phyloP scores from a whole-genome alignment of 37 sponge, comb jelly and placozoan species.

The Amphimedon queenslandica region DNA sequence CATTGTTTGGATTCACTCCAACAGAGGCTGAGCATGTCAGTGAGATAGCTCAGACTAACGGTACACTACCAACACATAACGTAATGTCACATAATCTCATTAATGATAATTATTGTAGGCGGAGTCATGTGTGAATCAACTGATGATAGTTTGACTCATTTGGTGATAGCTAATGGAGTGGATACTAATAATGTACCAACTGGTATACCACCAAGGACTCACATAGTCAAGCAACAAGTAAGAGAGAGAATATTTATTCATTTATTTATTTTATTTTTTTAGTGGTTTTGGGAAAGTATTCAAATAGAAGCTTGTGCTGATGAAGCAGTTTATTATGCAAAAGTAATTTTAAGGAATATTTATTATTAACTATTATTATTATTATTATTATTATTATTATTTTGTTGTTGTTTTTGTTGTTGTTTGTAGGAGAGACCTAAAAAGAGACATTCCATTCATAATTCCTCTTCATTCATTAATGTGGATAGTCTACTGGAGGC shows the following conservation, averaged over 20 bases:
- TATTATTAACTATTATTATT: too few species aligned
- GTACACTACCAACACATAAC: conserved; percentile 34
- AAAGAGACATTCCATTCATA: neutral
- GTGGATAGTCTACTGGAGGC: conserved; percentile 61
- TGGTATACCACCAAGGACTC: conserved; percentile 35
- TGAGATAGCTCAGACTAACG: conserved; percentile 58
- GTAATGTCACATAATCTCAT: neutral
- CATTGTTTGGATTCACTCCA: conserved; percentile 70
- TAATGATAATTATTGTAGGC: conserved; percentile 36
- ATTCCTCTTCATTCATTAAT: conserved; percentile 8
- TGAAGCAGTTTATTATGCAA: conserved; percentile 76
- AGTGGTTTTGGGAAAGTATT: conserved; percentile 99
- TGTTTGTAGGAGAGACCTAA: neutral
- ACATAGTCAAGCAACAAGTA: conserved; percentile 80
- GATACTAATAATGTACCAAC: conserved; percentile 35
- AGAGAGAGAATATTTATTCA: too few species aligned
- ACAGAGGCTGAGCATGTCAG: conserved; percentile 79
- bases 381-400: too few species aligned
- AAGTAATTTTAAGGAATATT: too few species aligned
- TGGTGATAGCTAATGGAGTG: conserved; percentile 56
- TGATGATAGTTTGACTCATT: conserved; percentile 50
- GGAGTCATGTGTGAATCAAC: conserved; percentile 33
- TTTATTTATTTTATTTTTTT: conserved; percentile 8
- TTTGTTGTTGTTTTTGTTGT: too few species aligned
- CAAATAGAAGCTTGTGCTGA: conserved; percentile 93